A percentile compares a stretch with the other conserved stretches of the same genome.
These are phyloP conservation scores for Trachelus iudaicus DNA, from an alignment of 2,888 invertebrate species.

Conservation along the genomic window DNA sequence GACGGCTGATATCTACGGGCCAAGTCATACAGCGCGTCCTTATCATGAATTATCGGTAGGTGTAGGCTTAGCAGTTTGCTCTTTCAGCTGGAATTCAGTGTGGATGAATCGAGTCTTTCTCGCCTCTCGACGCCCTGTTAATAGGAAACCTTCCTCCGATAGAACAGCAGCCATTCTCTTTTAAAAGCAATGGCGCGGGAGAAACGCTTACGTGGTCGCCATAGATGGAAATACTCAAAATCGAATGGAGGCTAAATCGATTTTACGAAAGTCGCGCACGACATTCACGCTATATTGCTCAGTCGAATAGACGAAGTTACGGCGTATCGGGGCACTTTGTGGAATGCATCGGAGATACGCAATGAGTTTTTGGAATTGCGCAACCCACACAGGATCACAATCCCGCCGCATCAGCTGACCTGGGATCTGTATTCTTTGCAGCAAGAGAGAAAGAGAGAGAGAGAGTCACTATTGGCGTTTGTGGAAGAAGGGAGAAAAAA, in stretches of 20 bases:
- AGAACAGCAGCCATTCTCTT: background rate
- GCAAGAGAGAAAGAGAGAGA: background rate
- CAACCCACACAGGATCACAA: background rate
- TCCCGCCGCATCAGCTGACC: background rate
- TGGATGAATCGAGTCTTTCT: background rate
- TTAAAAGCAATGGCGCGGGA: background rate
- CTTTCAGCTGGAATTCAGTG: background rate
- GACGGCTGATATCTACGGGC: too few species aligned
- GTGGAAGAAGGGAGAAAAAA: background rate
- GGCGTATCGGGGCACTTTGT: background rate
- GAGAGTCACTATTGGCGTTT: background rate
- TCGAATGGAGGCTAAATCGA: background rate
- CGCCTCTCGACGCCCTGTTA: background rate
- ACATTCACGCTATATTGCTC: background rate
- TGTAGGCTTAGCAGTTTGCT: background rate
- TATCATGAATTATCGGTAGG: background rate
- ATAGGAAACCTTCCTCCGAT: background rate
- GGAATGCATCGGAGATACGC: background rate
- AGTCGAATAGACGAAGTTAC: background rate
- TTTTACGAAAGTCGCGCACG: background rate
- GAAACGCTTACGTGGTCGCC: background rate
- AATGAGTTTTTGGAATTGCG: background rate
- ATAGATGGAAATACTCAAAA: background rate
- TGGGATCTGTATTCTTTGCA: background rate
- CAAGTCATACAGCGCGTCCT: background rate